Conservation (phyloP, 2,113 vertebrate genomes). For the Pseudonaja textilis region DNA sequence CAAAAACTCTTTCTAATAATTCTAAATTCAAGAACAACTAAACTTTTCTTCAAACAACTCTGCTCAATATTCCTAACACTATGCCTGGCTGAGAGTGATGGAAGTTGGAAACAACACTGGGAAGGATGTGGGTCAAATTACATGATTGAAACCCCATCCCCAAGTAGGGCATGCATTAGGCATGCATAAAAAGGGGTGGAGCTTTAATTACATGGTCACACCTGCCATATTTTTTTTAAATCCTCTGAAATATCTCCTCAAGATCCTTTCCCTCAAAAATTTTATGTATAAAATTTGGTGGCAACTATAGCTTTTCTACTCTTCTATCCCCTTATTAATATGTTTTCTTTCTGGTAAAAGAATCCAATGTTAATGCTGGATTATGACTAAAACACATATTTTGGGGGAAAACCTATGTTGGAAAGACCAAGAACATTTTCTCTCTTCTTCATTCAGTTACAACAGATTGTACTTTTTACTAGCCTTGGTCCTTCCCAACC, state of each 20-base stretch:
- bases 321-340: background rate
- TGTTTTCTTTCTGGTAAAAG: background rate
- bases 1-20: background rate
- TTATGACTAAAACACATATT: background rate
- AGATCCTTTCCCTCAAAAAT: background rate
- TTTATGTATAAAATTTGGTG: background rate
- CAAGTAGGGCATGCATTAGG: background rate
- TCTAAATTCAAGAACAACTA: background rate
- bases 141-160: background rate
- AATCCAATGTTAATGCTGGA: background rate
- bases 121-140: background rate
- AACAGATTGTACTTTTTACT: background rate
- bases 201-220: background rate
- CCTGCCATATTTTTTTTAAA: background rate
- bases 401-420: accelerated
- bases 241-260: background rate
- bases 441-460: conserved; percentile 13
- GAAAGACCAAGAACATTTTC: background rate
- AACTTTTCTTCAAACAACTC: background rate
- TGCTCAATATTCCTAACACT: background rate
- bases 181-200: background rate
- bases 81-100: background rate
- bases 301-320: background rate
- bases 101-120: background rate
- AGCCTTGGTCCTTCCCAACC: background rate